Evolutionary conservation across 2,113 vertebrate genomes (phyloP), one percentile per base, ranked within the genome.

Genomic region (Isichthys henryi): DNA sequence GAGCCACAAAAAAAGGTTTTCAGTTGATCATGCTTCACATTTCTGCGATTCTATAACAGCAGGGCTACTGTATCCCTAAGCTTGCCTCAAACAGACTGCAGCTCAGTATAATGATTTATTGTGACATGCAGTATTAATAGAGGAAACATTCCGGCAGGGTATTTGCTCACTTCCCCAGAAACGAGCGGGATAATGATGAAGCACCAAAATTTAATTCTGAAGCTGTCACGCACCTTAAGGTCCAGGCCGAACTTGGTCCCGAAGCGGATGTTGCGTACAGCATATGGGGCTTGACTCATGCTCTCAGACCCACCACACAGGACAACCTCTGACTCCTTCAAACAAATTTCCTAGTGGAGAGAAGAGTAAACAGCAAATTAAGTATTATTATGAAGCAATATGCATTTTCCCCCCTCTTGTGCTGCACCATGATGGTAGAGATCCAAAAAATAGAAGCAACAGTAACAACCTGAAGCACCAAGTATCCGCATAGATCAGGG

Each of bases 211-310:
- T 31, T 10, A 11, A 13, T 31, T 10, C 10, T 10, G 31, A 88
- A 56, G 3, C 45, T 48, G 48, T 27, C 27, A 27, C 27, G 82
- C 77, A 99, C 98, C 98, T 99, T 97, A 87, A 98, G 92, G 86
- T 99, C 97, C 3, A 93, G 17, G 93, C 98, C 98, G 39, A 99
- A 90, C 91, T 94, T 97, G 89, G 97, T 98, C 88, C 98, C 98
- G 66, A 99, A 99, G 4, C 98, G 96, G 0, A 97, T 87, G 82
- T 99, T 99, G 58, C 98, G 96, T 45, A 97, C 97, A 0, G 95
- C 95, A 0, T 96, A 98, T 0, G 98, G 98, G 3, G 97, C 91
- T 87, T 99, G 98, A 93, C 98, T 99, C 98, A 99, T 99, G 90
- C 87, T 98, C 93, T 99, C 98, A 0, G 97, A 95, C 15, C 98